A percentile compares a stretch with the other conserved stretches of the same genome.
Evolutionary conservation across 1,140 invertebrate genomes (phyloP).

Genomic region (Dreissena polymorpha): DNA sequence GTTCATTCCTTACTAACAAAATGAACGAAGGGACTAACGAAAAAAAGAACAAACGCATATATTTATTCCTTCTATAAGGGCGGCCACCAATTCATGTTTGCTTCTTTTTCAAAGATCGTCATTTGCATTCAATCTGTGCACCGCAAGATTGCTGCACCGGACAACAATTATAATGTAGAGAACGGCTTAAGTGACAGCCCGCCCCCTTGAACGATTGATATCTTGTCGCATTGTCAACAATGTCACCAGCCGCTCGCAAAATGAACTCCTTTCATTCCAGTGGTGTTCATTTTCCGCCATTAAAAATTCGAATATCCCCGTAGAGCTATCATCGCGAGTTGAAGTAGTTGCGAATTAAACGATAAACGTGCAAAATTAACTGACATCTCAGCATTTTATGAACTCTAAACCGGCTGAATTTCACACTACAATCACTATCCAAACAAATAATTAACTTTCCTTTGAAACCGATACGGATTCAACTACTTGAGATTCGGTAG

Average conservation of each 20-base stretch:
- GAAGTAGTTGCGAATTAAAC: slow-evolving; percentile 35
- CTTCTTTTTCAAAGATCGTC: too few species aligned
- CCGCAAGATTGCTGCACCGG: too few species aligned
- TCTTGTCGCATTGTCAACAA: too few species aligned
- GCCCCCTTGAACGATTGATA: too few species aligned
- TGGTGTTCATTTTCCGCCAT: slow-evolving; percentile 48
- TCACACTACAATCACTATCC: slow-evolving; percentile 40
- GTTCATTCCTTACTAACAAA: too few species aligned
- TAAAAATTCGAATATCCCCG: slow-evolving; percentile 26
- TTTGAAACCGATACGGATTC: slow-evolving; percentile 46
- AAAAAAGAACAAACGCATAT: too few species aligned
- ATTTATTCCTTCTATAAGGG: too few species aligned
- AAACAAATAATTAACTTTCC: slow-evolving; percentile 53
- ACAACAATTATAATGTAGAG: too few species aligned
- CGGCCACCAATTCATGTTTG: too few species aligned
- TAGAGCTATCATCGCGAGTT: background rate
- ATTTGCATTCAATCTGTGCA: too few species aligned
- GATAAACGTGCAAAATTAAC: slow-evolving; percentile 6
- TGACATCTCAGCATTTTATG: slow-evolving; percentile 44
- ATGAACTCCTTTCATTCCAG: slow-evolving; percentile 42
- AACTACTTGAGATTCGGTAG: slow-evolving; percentile 28
- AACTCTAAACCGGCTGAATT: slow-evolving; percentile 36
- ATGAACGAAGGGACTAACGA: too few species aligned
- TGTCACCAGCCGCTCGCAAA: slow-evolving; percentile 27
- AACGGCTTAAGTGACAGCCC: too few species aligned